A percentile compares a stretch with the other conserved stretches of the same genome.
Evolutionary conservation across 2,113 vertebrate genomes (phyloP).

Genomic region (Rhabdornis inornatus): DNA sequence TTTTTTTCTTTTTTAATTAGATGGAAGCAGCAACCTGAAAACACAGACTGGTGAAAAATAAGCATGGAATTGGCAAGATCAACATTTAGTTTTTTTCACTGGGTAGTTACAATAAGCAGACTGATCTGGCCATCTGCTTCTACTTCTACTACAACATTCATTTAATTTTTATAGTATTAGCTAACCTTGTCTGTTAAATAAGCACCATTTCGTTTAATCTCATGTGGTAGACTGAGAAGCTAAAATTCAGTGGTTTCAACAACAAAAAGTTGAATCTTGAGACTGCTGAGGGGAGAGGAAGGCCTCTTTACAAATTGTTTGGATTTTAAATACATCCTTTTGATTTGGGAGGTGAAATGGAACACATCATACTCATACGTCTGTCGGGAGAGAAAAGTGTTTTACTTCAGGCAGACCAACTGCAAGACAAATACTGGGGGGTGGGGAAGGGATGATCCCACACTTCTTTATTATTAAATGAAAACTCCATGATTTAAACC

Average conservation of each 20-base stretch:
- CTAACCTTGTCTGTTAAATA: background rate
- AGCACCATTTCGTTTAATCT: background rate
- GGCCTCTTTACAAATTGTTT: background rate
- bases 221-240: background rate
- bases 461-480: background rate
- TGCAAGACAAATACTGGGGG: background rate
- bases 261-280: background rate
- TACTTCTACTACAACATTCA: background rate
- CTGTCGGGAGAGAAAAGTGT: background rate
- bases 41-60: background rate
- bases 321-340: background rate
- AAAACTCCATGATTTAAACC: background rate
- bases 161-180: background rate
- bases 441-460: rapidly evolving
- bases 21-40: background rate
- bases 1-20: background rate
- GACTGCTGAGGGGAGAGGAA: background rate
- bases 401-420: background rate
- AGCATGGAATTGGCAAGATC: background rate
- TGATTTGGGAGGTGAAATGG: background rate
- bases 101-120: background rate
- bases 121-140: background rate
- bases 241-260: background rate
- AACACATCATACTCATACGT: background rate
- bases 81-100: background rate